These are phyloP conservation scores for Reinhardtius hippoglossoides DNA, from an alignment of 2,113 vertebrate genomes.

Conservation along the genomic window DNA sequence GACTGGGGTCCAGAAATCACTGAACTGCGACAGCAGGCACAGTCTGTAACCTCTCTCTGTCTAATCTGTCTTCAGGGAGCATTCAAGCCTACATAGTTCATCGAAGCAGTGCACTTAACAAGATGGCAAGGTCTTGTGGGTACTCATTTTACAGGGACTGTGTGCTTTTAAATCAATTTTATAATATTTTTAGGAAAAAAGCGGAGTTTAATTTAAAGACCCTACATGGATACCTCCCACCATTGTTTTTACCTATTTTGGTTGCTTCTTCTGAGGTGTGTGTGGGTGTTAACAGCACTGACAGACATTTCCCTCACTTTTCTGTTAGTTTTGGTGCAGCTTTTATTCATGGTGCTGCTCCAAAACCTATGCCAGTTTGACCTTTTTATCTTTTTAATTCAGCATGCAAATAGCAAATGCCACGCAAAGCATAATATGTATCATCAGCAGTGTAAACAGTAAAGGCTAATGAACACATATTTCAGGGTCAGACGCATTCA, in stretches of 20 bases:
- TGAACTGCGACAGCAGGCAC: neutral
- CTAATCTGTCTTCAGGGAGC: conserved; percentile 12
- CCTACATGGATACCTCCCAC: neutral
- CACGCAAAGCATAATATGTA: neutral
- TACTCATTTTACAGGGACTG: neutral
- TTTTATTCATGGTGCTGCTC: neutral
- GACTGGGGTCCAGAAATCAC: neutral
- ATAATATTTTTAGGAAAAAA: conserved; percentile 1
- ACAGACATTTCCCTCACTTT: neutral
- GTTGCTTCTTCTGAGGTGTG: neutral
- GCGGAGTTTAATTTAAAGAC: neutral
- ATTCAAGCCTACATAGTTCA: neutral
- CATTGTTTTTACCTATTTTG: neutral
- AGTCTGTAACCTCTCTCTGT: conserved; percentile 21
- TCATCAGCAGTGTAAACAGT: neutral
- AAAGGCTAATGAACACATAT: neutral
- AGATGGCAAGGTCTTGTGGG: neutral
- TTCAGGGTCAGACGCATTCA: too few relatives aligned
- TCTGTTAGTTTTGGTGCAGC: neutral
- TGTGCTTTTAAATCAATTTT: conserved; percentile 5
- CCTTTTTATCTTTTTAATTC: neutral
- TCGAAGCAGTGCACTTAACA: conserved; percentile 2
- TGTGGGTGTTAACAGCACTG: neutral
- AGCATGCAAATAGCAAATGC: neutral
- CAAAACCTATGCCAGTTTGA: neutral